phyloP scores from a whole-genome alignment of 2,113 vertebrate species.

The Hippocampus comes region DNA sequence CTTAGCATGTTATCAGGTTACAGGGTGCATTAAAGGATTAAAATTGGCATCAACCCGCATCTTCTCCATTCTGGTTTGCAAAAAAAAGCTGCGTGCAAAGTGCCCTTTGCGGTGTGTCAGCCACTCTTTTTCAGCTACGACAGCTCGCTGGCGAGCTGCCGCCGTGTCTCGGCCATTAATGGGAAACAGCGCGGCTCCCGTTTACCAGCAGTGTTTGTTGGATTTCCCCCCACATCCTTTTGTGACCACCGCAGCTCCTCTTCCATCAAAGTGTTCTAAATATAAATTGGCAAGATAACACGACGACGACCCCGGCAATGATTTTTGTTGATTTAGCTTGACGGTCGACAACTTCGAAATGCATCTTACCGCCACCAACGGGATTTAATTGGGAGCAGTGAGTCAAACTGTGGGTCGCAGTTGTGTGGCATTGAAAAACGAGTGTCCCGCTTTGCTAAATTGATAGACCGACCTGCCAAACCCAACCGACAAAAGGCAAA shows the following conservation, averaged over 20 bases:
- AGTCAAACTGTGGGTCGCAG: background rate
- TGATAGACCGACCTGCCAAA: background rate
- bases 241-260: background rate
- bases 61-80: too few species aligned
- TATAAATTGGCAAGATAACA: background rate
- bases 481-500: background rate
- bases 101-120: background rate
- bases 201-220: background rate
- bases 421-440: background rate
- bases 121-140: background rate
- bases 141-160: constrained; percentile 10
- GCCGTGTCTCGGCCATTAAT: background rate
- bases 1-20: too few species aligned
- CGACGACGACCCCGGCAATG: too few species aligned
- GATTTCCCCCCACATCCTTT: background rate
- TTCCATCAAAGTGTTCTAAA: background rate
- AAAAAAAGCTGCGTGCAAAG: background rate
- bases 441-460: background rate
- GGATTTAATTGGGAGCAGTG: background rate
- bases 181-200: background rate
- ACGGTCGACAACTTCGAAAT: background rate
- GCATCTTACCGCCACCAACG: background rate
- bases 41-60: too few species aligned
- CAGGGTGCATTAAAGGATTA: too few species aligned
- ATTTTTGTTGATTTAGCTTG: background rate